phyloP scores from a whole-genome alignment of 1,140 invertebrate species.

The Scaptomyza montana region DNA sequence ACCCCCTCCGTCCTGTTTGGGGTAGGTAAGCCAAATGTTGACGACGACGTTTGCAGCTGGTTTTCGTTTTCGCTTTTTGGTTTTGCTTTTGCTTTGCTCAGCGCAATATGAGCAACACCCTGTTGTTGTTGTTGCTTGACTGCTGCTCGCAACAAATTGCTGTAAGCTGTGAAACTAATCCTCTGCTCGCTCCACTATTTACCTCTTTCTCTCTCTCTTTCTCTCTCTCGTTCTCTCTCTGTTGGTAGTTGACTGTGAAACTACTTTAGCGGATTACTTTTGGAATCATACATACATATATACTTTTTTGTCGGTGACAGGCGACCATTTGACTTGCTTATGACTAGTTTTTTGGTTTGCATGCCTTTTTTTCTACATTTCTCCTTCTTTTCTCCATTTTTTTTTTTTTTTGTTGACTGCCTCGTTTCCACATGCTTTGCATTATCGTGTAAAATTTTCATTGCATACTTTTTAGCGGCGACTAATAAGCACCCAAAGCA shows the following conservation, averaged over 20 bases:
- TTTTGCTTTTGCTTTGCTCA: slow-evolving; percentile 43
- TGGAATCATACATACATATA: slow-evolving; percentile 36
- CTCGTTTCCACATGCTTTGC: slow-evolving; percentile 6
- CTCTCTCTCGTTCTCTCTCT: not conserved
- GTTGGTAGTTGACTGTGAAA: slow-evolving; percentile 38
- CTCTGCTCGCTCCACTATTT: slow-evolving; percentile 17
- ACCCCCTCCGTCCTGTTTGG: no score
- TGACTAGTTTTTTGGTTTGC: slow-evolving; percentile 24
- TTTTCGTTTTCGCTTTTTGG: slow-evolving; percentile 47
- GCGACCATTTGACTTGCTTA: slow-evolving; percentile 49
- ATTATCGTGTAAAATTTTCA: slow-evolving; percentile 30
- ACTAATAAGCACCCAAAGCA: slow-evolving; percentile 33
- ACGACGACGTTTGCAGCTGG: slow-evolving; percentile 73
- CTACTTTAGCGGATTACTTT: slow-evolving; percentile 79
- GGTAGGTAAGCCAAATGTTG: slow-evolving; percentile 74
- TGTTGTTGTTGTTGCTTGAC: slow-evolving; percentile 43
- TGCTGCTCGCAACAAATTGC: slow-evolving; percentile 74
- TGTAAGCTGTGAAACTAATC: slow-evolving; percentile 81
- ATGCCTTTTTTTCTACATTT: not conserved
- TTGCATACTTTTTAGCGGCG: slow-evolving; percentile 44
- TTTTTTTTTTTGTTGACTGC: not conserved
- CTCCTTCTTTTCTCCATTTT: not conserved
- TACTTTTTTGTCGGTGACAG: slow-evolving; percentile 20
- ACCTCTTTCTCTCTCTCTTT: not conserved
- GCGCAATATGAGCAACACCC: slow-evolving; percentile 72